Percentiles rank a stretch among this genome's conserved stretches.
Conservation (phyloP, 2,113 vertebrate genomes). For the Misgurnus mizolepis region DNA sequence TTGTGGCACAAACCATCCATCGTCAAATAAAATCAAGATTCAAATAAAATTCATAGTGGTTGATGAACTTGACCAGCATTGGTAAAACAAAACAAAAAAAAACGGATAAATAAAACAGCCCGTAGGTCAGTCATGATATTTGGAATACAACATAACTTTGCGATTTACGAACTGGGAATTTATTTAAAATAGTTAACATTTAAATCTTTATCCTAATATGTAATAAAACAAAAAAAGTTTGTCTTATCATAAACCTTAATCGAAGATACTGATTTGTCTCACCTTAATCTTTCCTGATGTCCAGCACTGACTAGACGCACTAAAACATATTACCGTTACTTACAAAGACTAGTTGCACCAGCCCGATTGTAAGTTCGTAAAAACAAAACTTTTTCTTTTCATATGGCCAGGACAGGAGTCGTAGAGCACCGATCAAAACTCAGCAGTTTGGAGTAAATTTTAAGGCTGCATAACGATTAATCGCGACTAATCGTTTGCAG, state of each 20-base stretch:
- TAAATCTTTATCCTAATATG: background rate
- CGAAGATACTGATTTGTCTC: too few species aligned
- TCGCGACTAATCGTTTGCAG: too few species aligned
- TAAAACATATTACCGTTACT: background rate
- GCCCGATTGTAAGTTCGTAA: background rate
- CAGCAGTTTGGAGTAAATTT: background rate
- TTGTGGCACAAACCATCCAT: background rate
- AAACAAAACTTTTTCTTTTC: background rate
- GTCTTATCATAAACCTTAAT: too few species aligned
- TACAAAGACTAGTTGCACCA: background rate
- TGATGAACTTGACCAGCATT: background rate
- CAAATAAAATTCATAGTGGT: too few species aligned
- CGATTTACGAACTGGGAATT: background rate
- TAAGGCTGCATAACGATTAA: too few species aligned
- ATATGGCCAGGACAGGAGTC: background rate
- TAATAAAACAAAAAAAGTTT: background rate
- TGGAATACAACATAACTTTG: background rate
- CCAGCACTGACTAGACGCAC: background rate
- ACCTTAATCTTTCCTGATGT: background rate
- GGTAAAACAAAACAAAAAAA: background rate
- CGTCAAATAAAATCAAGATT: too few species aligned
- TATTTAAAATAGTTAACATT: slow-evolving; percentile 3
- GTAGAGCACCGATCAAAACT: slow-evolving; percentile 19
- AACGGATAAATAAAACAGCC: background rate
- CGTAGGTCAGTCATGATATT: too few species aligned